Evolutionary conservation across 2,888 invertebrate species (phyloP).

Genomic region (Anaspis maculata): DNA sequence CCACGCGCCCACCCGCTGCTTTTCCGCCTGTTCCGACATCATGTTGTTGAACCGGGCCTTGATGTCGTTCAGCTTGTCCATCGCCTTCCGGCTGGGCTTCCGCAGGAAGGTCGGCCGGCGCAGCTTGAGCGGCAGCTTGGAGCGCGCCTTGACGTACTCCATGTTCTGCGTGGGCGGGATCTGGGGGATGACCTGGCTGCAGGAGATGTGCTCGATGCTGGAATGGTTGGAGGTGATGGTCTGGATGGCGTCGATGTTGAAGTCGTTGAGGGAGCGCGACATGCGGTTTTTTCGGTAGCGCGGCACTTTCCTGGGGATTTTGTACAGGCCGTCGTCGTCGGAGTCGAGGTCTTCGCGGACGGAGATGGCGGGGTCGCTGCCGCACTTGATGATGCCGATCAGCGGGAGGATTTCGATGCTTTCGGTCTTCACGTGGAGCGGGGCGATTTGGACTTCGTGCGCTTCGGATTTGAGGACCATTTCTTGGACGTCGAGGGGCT

Average conservation of each 20-base stretch:
- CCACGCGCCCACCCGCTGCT: slow-evolving; percentile 37
- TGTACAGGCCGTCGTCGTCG: slow-evolving; percentile 34
- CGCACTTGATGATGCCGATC: slow-evolving; percentile 30
- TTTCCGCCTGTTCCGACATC: slow-evolving; percentile 35
- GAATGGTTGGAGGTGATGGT: slow-evolving; percentile 26
- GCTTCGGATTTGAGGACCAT: slow-evolving; percentile 5
- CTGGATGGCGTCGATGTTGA: slow-evolving; percentile 28
- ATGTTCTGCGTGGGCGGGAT: slow-evolving; percentile 13
- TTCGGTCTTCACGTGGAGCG: slow-evolving; percentile 22
- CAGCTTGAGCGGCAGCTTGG: slow-evolving; percentile 29
- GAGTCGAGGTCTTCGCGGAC: slow-evolving; percentile 13
- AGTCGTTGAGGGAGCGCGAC: slow-evolving; percentile 37
- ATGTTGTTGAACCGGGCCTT: slow-evolving; percentile 35
- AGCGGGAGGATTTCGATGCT: slow-evolving; percentile 16
- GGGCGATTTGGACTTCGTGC: slow-evolving; percentile 20
- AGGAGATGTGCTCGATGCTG: slow-evolving; percentile 39
- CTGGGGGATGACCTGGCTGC: slow-evolving; percentile 28
- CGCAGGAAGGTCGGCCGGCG: slow-evolving; percentile 27
- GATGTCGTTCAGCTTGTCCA: slow-evolving; percentile 35
- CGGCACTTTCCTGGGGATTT: slow-evolving; percentile 33
- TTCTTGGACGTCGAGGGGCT: slow-evolving; percentile 24
- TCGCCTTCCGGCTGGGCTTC: slow-evolving; percentile 31
- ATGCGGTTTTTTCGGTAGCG: slow-evolving; percentile 22
- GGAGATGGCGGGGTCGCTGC: slow-evolving; percentile 36
- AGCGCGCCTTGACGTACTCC: slow-evolving; percentile 30